Evolutionary conservation across 2,113 vertebrate genomes (phyloP), one percentile per base, ranked within the genome.

Genomic region (Phasianus colchicus): DNA sequence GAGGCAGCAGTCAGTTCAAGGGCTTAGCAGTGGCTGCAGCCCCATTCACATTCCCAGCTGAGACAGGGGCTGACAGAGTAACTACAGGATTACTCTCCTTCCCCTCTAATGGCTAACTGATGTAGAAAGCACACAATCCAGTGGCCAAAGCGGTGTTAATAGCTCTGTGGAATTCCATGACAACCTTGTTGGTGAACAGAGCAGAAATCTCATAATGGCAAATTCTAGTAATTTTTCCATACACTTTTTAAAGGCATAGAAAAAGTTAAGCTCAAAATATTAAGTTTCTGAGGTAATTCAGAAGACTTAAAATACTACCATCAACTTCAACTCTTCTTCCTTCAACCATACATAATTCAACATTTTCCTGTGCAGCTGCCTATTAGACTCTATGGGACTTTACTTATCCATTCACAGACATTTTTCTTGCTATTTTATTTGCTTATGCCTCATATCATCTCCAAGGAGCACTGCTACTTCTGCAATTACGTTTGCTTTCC

Each of bases 31-130:
- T 67, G 55, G 55, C 57, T 29, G 34, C 47, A 8, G 12, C 8
- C 14, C 24, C 20, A 15, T 17, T 80, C 40, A 55, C 38, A 83
- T 40, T 47, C 32, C 13, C 25, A 15, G 67, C 10, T 61, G 45
- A 86, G 77, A 58, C 0, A 0, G 1, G 19, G 22, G 10, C n/a
- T 58, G 15, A 43, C 0, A 70, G 22, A 1, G 27, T 11, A 2
- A 2, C 64, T 25, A 3, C 17, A 69, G 64, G 3, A 8, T 18
- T 22, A 3, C 4, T 12, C 47, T 50, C 24, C 50, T 8, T 54
- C 24, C 43, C 20, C n/a, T 77, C n/a, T 18, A 40, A 58, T 0
- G 3, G 48, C 43, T 42, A 40, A 22, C 13, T 29, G 7, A 2
- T 0, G 6, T 0, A 61, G 78, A 81, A 50, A n/a, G 22, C 7